Percentiles rank a stretch among this genome's conserved stretches.
Conservation (phyloP, 2,888 invertebrate species). For the Rotaria magnacalcarata region DNA sequence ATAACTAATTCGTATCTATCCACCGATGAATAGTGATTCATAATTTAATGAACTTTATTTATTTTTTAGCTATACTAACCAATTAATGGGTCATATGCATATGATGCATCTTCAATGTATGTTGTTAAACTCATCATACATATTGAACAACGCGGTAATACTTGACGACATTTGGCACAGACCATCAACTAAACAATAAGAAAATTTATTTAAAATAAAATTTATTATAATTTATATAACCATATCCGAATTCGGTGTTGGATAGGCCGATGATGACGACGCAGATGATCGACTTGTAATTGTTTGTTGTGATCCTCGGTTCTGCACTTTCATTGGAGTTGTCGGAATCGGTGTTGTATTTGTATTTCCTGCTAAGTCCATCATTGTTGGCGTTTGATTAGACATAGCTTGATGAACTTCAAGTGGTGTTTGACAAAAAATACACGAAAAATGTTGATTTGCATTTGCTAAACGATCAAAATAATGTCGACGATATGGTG, state of each 20-base stretch:
- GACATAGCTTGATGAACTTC: neutral
- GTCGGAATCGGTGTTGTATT: neutral
- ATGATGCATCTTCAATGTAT: conserved; percentile 48
- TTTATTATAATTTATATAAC: neutral
- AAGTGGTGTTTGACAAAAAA: conserved; percentile 19
- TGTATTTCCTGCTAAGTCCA: neutral
- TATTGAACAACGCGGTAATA: conserved; percentile 84
- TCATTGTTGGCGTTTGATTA: neutral
- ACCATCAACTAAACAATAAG: conserved; percentile 51
- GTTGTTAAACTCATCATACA: conserved; percentile 91
- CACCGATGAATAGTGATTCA: no score
- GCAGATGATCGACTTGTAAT: neutral
- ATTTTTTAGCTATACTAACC: conserved; percentile 49
- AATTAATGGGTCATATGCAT: conserved; percentile 47
- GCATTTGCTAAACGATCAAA: neutral
- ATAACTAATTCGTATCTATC: no score
- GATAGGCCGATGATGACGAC: neutral
- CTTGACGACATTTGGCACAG: conserved; percentile 88
- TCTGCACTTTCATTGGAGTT: neutral
- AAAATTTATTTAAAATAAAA: neutral
- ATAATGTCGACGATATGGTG: neutral
- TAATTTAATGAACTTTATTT: no score
- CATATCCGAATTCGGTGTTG: neutral
- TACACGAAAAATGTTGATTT: neutral
- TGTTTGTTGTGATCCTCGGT: neutral